Evolutionary conservation across 2,113 vertebrate genomes (phyloP).

Genomic region (Mungos mungo): DNA sequence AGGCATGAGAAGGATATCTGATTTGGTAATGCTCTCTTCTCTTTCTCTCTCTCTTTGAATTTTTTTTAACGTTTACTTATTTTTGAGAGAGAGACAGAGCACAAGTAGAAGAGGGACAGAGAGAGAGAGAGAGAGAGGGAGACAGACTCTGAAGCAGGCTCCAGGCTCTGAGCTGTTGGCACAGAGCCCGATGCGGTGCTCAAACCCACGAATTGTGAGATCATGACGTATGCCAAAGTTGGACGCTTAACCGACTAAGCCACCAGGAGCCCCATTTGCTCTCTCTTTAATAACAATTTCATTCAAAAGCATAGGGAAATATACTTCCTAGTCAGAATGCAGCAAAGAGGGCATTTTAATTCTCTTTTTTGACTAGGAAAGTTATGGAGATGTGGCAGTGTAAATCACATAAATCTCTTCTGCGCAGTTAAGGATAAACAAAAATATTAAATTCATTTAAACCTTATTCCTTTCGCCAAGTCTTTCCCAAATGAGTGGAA

Average conservation of each 20-base stretch:
- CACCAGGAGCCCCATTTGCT: not conserved
- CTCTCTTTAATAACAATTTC: not conserved
- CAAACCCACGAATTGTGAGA: too few relatives aligned
- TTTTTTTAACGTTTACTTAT: too few relatives aligned
- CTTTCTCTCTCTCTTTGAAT: not conserved
- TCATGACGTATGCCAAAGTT: too few relatives aligned
- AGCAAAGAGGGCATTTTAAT: not conserved
- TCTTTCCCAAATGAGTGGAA: not conserved
- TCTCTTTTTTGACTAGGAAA: constrained; percentile 29
- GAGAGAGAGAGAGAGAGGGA: too few relatives aligned
- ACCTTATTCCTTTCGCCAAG: not conserved
- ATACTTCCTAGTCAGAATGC: not conserved
- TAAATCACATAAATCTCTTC: constrained; percentile 19
- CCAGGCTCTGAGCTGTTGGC: too few relatives aligned
- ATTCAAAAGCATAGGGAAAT: not conserved
- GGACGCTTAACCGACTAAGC: too few relatives aligned
- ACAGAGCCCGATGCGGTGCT: too few relatives aligned
- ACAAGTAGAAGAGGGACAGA: too few relatives aligned
- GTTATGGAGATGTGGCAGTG: not conserved
- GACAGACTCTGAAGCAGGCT: too few relatives aligned
- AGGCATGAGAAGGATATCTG: not conserved
- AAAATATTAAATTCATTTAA: not conserved
- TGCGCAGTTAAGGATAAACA: constrained; percentile 16
- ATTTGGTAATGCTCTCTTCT: not conserved
- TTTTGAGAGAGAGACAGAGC: too few relatives aligned